Percentiles rank a stretch among this genome's conserved stretches.
Conservation (phyloP, 2,888 invertebrate genomes). For the Orthosia gothica region DNA sequence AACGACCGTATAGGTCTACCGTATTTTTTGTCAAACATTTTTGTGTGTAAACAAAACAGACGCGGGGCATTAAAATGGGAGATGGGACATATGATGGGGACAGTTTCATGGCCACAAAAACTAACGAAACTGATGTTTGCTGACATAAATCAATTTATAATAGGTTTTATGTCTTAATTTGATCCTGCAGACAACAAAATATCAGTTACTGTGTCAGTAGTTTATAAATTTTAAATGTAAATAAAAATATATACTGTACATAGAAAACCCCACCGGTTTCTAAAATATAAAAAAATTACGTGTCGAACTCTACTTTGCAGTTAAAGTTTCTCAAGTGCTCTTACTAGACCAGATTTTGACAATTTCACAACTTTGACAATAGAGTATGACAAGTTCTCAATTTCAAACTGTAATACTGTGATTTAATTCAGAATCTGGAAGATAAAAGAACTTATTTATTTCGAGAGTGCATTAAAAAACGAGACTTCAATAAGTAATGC, state of each 20-base stretch:
- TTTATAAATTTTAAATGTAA: neutral
- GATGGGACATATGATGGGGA: conserved; percentile 63
- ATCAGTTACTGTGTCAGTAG: neutral
- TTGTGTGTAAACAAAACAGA: conserved; percentile 61
- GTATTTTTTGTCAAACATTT: conserved; percentile 49
- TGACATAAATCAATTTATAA: conserved; percentile 62
- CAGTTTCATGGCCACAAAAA: conserved; percentile 56
- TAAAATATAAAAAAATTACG: too few relatives aligned
- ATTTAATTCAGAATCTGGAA: too few relatives aligned
- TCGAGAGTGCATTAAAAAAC: neutral
- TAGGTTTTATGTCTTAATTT: conserved; percentile 43
- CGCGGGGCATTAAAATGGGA: conserved; percentile 60
- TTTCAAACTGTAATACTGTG: too few relatives aligned
- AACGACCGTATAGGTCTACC: conserved; percentile 21
- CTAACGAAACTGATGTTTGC: conserved; percentile 64
- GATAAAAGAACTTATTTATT: neutral
- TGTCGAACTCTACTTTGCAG: too few relatives aligned
- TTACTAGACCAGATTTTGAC: too few relatives aligned
- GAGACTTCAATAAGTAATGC: neutral
- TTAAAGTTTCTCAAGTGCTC: too few relatives aligned
- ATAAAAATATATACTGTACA: neutral
- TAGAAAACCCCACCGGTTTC: neutral
- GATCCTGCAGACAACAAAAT: conserved; percentile 6
- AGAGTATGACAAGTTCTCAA: too few relatives aligned
- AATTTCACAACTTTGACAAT: too few relatives aligned